Base-by-base conservation (phyloP, 1,140 invertebrate species). In the Papilio aristodemus region DNA sequence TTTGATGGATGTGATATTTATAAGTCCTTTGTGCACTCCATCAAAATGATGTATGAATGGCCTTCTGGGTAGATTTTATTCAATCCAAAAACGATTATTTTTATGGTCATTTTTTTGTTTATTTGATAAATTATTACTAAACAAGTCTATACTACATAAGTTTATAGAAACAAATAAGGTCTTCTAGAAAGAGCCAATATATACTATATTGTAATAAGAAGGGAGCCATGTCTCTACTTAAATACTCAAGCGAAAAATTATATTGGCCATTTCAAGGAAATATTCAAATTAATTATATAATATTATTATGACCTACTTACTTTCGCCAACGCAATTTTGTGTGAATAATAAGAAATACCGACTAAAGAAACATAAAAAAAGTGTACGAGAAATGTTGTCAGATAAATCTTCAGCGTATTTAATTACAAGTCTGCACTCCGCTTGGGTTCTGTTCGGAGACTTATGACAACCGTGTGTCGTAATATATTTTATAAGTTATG, bases 391-490 rank as follows among this genome's bases (percentile, higher is more conserved):
- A 54, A 54, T 54, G 46, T 54, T 54, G 17, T 54, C 19, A 54
- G 46, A 54, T 54, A 54, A 54, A 54, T 54, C 46, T 54, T 54
- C 46, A 6, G 17, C 46, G 46, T 54, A 54, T 54, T 54, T 54
- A 54, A 54, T 54, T 54, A 54, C 46, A 54, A 54, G 46, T 17
- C 46, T 54, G 19, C 46, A 54, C 46, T 54, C 19, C 46, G 46
- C 46, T 22, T 22, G 17, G 46, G 46, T 22, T 54, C 22, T 54
- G 46, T 54, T 54, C 46, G 46, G 19, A 54, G 46, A 54, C 46
- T 54, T 54, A 54, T 54, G 46, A 54, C 46, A 54, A 54, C 46
- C 46, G 22, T 54, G 46, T 25, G 46, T 54, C 46, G n/a, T n/a
- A n/a, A n/a, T n/a, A 54, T 54, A 19, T 54, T 54, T 54, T 54